Percentiles rank a stretch among this genome's conserved stretches.
Conservation (phyloP, 2,113 vertebrate genomes). For the Aegotheles bennettii region DNA sequence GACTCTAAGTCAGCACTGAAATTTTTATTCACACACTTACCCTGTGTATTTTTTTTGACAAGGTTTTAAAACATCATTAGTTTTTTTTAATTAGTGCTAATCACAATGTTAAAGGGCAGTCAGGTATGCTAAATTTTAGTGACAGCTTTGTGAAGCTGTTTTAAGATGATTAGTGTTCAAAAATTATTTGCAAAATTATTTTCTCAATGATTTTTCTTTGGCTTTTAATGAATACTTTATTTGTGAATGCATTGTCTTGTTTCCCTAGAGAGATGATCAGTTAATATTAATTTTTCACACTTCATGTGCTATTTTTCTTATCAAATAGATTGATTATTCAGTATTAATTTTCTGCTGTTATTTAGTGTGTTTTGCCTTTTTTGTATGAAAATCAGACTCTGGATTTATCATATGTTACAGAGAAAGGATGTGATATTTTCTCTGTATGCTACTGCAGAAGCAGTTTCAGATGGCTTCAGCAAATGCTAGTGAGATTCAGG, state of each 20-base stretch:
- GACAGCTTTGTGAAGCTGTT: background rate
- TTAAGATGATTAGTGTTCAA: constrained; percentile 3
- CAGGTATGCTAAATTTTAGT: constrained; percentile 19
- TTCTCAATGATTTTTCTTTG: background rate
- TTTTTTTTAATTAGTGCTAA: background rate
- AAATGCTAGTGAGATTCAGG: background rate
- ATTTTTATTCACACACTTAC: constrained; percentile 16
- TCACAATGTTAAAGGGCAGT: background rate
- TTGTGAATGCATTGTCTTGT: background rate
- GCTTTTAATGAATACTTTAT: background rate
- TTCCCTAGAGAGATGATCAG: background rate
- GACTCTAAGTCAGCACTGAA: background rate
- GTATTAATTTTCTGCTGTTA: background rate
- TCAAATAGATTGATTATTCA: background rate
- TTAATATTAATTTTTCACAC: background rate
- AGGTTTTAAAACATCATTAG: background rate
- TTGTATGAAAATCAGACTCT: background rate
- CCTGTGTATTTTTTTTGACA: background rate
- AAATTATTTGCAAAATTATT: background rate
- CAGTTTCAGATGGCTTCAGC: background rate
- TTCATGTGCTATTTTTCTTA: background rate
- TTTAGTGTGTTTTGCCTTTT: background rate
- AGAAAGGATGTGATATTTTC: background rate
- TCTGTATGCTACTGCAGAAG: accelerated
- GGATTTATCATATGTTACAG: background rate